phyloP scores from a whole-genome alignment of 2,113 vertebrate species.

The Riparia riparia region DNA sequence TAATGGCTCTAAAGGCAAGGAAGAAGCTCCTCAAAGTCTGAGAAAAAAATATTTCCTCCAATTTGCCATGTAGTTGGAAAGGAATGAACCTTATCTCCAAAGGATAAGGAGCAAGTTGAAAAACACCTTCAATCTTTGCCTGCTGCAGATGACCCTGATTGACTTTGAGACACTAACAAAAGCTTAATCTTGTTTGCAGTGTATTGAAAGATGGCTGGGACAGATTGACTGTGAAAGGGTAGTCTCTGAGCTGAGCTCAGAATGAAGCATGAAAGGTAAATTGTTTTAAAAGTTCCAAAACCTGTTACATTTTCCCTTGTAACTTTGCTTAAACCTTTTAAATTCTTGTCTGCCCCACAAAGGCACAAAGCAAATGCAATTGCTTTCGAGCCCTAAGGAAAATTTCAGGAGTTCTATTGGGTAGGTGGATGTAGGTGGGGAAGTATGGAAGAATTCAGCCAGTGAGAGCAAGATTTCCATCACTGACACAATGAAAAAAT shows the following conservation, averaged over 20 bases:
- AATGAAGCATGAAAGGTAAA: constrained; percentile 6
- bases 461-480: background rate
- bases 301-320: constrained; percentile 17
- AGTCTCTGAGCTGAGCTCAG: constrained; percentile 18
- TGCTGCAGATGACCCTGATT: constrained; percentile 50
- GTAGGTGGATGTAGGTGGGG: background rate
- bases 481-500: background rate
- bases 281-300: constrained; percentile 58
- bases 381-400: background rate
- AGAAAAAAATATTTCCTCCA: background rate
- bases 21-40: background rate
- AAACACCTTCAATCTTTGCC: constrained; percentile 22
- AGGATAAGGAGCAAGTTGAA: constrained; percentile 23
- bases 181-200: constrained; percentile 63
- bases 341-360: background rate
- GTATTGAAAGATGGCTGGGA: constrained; percentile 60
- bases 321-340: constrained; percentile 43
- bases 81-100: constrained; percentile 7
- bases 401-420: background rate
- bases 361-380: background rate
- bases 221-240: constrained; percentile 55
- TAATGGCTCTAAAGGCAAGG: background rate
- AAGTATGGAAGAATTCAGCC: background rate
- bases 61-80: constrained; percentile 12
- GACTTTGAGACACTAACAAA: constrained; percentile 68